Conservation (phyloP, 2,888 invertebrate genomes). For the Arge pagana region DNA sequence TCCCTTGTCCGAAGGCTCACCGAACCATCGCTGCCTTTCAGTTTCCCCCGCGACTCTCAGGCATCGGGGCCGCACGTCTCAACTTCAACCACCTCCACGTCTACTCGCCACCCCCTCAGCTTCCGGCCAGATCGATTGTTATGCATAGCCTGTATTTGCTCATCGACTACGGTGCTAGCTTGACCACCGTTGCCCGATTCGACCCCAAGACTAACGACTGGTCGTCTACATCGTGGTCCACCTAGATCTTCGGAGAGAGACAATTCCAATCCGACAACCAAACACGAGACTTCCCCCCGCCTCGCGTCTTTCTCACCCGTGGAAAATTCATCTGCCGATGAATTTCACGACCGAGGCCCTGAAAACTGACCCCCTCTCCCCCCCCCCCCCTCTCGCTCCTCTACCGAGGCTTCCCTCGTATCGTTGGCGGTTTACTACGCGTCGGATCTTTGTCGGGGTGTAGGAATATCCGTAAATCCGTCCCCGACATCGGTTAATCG, state of each 20-base stretch:
- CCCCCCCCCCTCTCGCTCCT: slow-evolving; percentile 28
- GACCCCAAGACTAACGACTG: slow-evolving; percentile 32
- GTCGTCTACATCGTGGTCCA: slow-evolving; percentile 43
- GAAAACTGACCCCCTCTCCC: slow-evolving; percentile 31
- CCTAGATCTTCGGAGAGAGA: slow-evolving; percentile 39
- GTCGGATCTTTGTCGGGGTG: no score
- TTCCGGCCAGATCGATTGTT: slow-evolving; percentile 59
- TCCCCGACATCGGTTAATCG: no score
- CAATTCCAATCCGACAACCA: slow-evolving; percentile 43
- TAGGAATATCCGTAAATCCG: no score
- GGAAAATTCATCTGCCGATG: no score
- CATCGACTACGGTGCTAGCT: slow-evolving; percentile 22
- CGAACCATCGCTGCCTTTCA: slow-evolving; percentile 20
- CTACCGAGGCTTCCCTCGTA: no score
- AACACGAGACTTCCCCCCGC: slow-evolving; percentile 36
- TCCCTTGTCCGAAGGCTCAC: slow-evolving; percentile 8
- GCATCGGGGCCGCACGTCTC: slow-evolving; percentile 19
- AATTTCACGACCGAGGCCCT: no score
- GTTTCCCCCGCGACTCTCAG: slow-evolving; percentile 22
- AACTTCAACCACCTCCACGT: slow-evolving; percentile 30
- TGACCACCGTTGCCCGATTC: slow-evolving; percentile 7
- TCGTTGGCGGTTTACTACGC: no score
- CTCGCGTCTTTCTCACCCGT: slow-evolving; percentile 34
- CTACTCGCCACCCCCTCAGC: slow-evolving; percentile 54
- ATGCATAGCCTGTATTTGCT: slow-evolving; percentile 59